phyloP scores from a whole-genome alignment of 2,113 vertebrate genomes.

The Phainopepla nitens region DNA sequence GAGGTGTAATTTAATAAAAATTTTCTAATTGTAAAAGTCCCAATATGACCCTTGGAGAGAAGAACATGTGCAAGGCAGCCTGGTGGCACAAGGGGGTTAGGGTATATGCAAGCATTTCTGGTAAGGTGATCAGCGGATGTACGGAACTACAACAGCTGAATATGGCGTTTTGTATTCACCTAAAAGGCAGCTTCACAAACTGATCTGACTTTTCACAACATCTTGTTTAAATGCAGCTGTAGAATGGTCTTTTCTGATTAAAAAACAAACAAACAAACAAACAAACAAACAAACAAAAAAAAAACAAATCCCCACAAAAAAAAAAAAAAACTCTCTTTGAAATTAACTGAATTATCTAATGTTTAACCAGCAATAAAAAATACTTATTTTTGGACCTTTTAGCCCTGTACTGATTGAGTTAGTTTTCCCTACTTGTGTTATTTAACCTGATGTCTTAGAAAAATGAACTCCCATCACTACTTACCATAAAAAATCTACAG shows the following conservation, averaged over 20 bases:
- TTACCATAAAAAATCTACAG: conserved; percentile 20
- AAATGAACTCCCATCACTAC: background rate
- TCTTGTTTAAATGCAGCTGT: background rate
- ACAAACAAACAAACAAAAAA: background rate
- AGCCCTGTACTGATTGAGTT: background rate
- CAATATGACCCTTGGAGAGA: background rate
- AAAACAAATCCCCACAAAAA: too few relatives aligned
- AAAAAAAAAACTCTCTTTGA: background rate
- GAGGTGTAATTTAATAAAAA: background rate
- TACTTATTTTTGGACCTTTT: background rate
- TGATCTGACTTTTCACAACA: background rate
- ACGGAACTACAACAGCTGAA: background rate
- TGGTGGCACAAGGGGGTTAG: background rate
- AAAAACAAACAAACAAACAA: background rate
- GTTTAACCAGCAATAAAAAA: background rate
- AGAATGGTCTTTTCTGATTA: background rate
- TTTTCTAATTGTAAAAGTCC: background rate
- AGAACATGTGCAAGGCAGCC: background rate
- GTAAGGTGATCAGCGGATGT: accelerated
- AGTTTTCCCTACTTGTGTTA: background rate
- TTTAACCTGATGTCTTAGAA: background rate
- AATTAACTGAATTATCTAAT: background rate
- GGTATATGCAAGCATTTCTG: background rate
- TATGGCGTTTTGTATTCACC: background rate
- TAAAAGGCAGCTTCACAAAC: background rate